Evolutionary conservation across 2,797 vertebrate genomes (phyloP), one percentile per base, ranked within the genome.

Genomic region (Esox lucius): DNA sequence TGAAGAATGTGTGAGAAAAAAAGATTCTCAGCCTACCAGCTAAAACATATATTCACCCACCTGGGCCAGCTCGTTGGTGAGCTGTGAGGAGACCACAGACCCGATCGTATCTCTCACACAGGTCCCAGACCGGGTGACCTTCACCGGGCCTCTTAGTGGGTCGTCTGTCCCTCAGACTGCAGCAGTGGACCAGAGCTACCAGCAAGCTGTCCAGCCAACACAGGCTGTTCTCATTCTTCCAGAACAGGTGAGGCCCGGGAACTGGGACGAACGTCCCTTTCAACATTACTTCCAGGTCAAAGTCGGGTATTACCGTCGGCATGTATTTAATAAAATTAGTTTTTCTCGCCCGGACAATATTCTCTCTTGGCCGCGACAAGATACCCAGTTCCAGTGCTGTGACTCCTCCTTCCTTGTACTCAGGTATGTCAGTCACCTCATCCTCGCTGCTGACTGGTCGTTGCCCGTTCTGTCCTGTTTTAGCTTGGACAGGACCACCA

Each of bases 131-230:
- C 22, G 56, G 56, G 9, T 24, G 56, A 61, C 56, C 22, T 24
- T 12, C 56, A 61, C 19, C 71, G 28, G 87, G 80, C 56, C 89
- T 86, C 8, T 82, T 74, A 4, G 73, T 56, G 49, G 78, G 75
- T 51, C 74, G 31, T 75, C 64, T 65, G 61, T 69, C 87, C 72
- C 81, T 93, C 75, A 98, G 77, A 9, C 83, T 91, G 86, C 85
- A 84, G 66, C 94, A 94, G 82, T 95, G 95, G 5, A 97, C 95
- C 77, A 99, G 68, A 15, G 90, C 91, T n/a, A 94, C 95, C 26
- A 99, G 89, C 87, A 98, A 83, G 0, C 95, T 94, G 84, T 98
- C 94, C 88, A 99, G 86, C 98, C 98, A 99, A 85, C 96, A 98
- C 28, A 97, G 86, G 33, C 94, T 94, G 75, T 90, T 70, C 0